Evolutionary conservation across 1,140 invertebrate species (phyloP).

Genomic region (Schlechtendalia chinensis): DNA sequence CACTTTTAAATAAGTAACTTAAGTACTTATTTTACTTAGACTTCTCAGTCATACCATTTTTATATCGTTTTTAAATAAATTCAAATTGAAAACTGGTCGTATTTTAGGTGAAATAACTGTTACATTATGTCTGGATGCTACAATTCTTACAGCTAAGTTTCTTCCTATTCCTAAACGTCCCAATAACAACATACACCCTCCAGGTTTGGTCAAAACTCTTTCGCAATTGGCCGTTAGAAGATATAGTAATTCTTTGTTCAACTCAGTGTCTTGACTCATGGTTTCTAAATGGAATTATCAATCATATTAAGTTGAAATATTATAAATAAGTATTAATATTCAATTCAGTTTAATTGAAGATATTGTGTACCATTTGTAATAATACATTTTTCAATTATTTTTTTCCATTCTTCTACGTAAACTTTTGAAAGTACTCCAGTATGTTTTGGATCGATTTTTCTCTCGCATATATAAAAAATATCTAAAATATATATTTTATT

Average conservation of each 20-base stretch:
- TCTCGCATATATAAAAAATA: slow-evolving; percentile 13
- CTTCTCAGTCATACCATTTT: slow-evolving; percentile 53
- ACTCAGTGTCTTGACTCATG: slow-evolving; percentile 60
- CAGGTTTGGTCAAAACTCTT: slow-evolving; percentile 62
- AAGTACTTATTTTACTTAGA: background rate
- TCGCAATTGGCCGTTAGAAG: slow-evolving; percentile 66
- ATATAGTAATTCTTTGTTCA: slow-evolving; percentile 63
- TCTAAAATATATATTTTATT: background rate
- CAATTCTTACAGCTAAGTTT: slow-evolving; percentile 70
- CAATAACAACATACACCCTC: slow-evolving; percentile 70
- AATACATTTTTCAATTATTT: slow-evolving; percentile 32
- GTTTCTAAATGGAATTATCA: slow-evolving; percentile 56
- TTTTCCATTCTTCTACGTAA: slow-evolving; percentile 10
- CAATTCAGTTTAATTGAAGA: background rate
- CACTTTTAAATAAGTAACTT: background rate
- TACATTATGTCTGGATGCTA: slow-evolving; percentile 70
- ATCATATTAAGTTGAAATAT: background rate
- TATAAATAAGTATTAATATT: background rate
- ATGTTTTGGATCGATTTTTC: slow-evolving; percentile 25
- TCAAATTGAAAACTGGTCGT: slow-evolving; percentile 61
- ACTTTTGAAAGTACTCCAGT: slow-evolving; percentile 30
- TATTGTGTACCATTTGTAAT: slow-evolving; percentile 26
- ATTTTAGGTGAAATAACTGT: slow-evolving; percentile 66
- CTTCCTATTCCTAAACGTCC: slow-evolving; percentile 77
- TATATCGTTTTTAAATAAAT: slow-evolving; percentile 66